Conservation (phyloP, 2,797 vertebrate genomes). For the Microctenopoma stevenorrisi region DNA sequence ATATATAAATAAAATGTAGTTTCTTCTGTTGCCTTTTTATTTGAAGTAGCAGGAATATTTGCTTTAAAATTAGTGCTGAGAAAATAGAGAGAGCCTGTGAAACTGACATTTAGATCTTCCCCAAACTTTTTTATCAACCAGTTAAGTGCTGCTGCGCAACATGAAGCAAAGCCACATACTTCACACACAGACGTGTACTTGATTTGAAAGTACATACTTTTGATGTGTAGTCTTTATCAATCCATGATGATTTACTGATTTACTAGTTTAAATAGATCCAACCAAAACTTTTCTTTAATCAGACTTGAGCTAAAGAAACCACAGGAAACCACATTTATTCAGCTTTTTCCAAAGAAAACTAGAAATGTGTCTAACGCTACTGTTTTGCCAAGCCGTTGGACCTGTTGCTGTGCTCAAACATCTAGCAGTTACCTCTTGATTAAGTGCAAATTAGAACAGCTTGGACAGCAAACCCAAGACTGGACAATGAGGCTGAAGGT, state of each 20-base stretch:
- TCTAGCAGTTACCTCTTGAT: no score
- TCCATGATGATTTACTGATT: no score
- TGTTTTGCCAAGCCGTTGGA: no score
- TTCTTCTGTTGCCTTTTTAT: neutral
- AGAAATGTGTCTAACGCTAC: no score
- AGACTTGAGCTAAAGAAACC: neutral
- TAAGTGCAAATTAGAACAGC: no score
- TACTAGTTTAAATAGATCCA: no score
- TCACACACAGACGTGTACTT: no score
- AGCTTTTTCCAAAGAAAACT: neutral
- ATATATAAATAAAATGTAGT: neutral
- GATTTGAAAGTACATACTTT: no score
- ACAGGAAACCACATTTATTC: neutral
- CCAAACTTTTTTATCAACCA: neutral
- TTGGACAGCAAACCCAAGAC: no score
- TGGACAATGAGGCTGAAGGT: no score
- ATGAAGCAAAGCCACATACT: neutral
- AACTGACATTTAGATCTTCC: slow-evolving; percentile 2
- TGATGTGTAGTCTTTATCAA: no score
- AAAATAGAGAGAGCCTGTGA: slow-evolving; percentile 2
- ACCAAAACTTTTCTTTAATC: neutral
- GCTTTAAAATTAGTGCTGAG: neutral
- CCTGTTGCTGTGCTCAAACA: no score
- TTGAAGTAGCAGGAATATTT: slow-evolving; percentile 11
- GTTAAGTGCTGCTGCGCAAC: neutral